Evolutionary conservation across 2,113 vertebrate genomes (phyloP).

Genomic region (Oryzias melastigma): DNA sequence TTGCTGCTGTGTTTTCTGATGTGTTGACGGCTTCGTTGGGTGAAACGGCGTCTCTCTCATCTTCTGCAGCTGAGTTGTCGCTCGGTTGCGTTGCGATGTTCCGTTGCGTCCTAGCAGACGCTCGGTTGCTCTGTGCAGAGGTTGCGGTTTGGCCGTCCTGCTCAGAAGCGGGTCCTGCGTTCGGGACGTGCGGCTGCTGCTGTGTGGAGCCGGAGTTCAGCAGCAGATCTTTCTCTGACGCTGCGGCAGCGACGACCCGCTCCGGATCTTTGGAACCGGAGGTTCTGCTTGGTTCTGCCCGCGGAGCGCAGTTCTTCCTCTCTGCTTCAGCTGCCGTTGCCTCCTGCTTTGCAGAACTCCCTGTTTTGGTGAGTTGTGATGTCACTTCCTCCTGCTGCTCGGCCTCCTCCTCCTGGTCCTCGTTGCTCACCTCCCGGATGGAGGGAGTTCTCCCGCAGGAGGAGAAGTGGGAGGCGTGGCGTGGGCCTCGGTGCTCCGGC

Average conservation of each 20-base stretch:
- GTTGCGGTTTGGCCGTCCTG: conserved; percentile 8
- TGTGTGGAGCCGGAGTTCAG: conserved; percentile 23
- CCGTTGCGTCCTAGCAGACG: too few relatives aligned
- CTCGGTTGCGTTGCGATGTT: too few relatives aligned
- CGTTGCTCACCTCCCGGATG: conserved; percentile 79
- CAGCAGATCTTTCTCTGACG: conserved; percentile 27
- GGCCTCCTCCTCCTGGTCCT: conserved; percentile 76
- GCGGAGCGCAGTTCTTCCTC: conserved; percentile 36
- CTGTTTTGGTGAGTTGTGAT: conserved; percentile 23
- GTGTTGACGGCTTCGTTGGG: too few relatives aligned
- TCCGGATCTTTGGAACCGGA: conserved; percentile 9
- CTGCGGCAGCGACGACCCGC: conserved; percentile 17
- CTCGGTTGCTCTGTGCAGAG: too few relatives aligned
- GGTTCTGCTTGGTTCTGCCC: conserved; percentile 10
- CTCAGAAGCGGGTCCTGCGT: conserved; percentile 3
- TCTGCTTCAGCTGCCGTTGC: conserved; percentile 5
- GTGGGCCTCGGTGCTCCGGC: conserved; percentile 62
- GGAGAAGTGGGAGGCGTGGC: conserved; percentile 73
- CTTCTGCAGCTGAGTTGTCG: too few relatives aligned
- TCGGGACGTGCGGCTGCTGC: conserved; percentile 31
- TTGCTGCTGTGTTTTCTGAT: conserved; percentile 43
- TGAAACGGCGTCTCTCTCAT: too few relatives aligned
- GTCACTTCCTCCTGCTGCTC: conserved; percentile 59
- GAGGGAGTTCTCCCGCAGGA: conserved; percentile 76
- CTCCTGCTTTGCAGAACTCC: conserved; percentile 17